Base-by-base conservation (phyloP, 2,797 vertebrate species). In the Pseudochromis fuscus region DNA sequence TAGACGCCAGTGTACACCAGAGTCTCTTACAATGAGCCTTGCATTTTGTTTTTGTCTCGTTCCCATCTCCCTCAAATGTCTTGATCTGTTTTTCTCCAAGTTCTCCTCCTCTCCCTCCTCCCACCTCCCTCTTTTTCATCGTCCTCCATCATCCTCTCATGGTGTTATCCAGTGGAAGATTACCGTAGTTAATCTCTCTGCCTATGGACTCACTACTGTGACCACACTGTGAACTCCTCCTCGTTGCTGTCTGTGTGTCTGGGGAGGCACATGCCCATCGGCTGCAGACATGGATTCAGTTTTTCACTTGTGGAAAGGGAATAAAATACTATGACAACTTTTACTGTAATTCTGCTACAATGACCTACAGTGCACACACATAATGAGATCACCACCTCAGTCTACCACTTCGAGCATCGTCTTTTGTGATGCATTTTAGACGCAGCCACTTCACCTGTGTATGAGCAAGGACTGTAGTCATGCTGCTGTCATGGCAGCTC, bases 121-220 rank as follows among this genome's bases (percentile, higher is more conserved):
- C n/a, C n/a, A n/a, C 64, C 38, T 62, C 30, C 56, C 49, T 66
- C 16, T 63, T 65, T 37, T 68, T 78, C 67, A 15, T 78, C 57
- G 13, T 67, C 50, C 38, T 67, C 42, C 21, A 61, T 78, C 73
- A 57, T 59, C 48, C 76, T 63, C 70, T 75, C 67, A 53, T 66
- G 49, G 51, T 50, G 64, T 76, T 72, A 80, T 79, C 67, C 82
- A 62, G 61, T 21, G 61, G 35, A 70, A 82, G 81, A 84, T 84
- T 79, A 86, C 64, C 4, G 1, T 33, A 2, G 65, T 79, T 83
- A 74, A 85, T 87, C 69, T 72, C 68, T 49, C 46, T 0, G 40
- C 53, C 67, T 66, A 66, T 74, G 42, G 69, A 78, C 44, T 81
- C 64, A 57, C 50, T 62, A 5, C 35, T 66, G 66, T 81, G 84